phyloP scores from a whole-genome alignment of 2,797 vertebrate species.

The Jordanella pulchra region DNA sequence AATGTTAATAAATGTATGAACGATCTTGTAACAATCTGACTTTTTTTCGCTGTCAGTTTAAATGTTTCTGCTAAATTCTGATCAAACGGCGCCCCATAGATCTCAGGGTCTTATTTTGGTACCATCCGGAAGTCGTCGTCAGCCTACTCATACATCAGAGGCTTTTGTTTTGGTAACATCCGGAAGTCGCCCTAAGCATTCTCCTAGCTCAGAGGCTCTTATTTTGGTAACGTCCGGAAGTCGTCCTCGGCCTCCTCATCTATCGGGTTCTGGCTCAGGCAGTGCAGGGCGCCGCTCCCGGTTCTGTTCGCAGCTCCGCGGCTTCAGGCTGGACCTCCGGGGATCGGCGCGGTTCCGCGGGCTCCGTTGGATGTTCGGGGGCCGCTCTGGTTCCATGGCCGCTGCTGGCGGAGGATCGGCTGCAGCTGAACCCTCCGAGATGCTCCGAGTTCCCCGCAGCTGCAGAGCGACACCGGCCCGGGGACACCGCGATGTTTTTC shows the following conservation, averaged over 20 bases:
- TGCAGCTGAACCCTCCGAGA: slow-evolving; percentile 57
- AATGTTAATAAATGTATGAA: too few relatives aligned
- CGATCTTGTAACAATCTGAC: too few relatives aligned
- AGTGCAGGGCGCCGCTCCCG: not conserved
- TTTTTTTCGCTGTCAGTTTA: too few relatives aligned
- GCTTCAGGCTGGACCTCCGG: not conserved
- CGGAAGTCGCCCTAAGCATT: slow-evolving; percentile 17
- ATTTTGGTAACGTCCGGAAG: slow-evolving; percentile 39
- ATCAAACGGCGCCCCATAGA: too few relatives aligned
- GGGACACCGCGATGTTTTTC: slow-evolving; percentile 67
- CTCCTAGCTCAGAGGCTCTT: not conserved
- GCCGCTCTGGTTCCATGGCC: slow-evolving; percentile 45
- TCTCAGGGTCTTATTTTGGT: slow-evolving; percentile 40
- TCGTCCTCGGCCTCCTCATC: not conserved
- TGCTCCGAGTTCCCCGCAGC: slow-evolving; percentile 63
- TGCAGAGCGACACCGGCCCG: slow-evolving; percentile 43
- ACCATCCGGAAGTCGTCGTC: slow-evolving; percentile 12
- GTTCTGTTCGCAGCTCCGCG: too few relatives aligned
- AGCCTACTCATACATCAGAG: not conserved
- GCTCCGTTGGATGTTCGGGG: slow-evolving; percentile 2
- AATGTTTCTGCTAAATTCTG: too few relatives aligned
- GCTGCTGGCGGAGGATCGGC: slow-evolving; percentile 23
- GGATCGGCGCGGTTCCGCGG: rapidly evolving
- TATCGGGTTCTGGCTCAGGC: not conserved
- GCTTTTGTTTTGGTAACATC: slow-evolving; percentile 41